phyloP scores from a whole-genome alignment of 37 sponge, comb jelly and placozoan genomes.

The Tethya wilhelma region DNA sequence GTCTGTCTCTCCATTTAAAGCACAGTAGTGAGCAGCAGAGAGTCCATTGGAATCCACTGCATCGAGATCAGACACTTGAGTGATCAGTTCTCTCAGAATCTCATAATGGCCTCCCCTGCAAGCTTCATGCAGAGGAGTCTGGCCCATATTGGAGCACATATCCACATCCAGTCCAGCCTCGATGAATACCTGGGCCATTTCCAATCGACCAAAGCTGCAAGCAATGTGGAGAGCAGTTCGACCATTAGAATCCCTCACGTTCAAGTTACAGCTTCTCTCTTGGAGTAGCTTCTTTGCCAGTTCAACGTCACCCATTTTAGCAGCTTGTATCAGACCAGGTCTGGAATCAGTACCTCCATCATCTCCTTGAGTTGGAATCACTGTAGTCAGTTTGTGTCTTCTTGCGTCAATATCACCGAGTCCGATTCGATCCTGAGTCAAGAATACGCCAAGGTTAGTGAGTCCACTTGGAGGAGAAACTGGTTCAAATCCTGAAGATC shows the following conservation, averaged over 20 bases:
- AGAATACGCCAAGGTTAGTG: neutral
- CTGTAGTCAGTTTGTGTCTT: neutral
- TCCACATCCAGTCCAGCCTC: constrained; percentile 46
- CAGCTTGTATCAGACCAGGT: constrained; percentile 3
- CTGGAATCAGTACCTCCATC: too few relatives aligned
- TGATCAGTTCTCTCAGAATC: constrained; percentile 42
- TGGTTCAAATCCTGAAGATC: neutral
- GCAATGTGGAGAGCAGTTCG: constrained; percentile 71
- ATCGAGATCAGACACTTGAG: constrained; percentile 57
- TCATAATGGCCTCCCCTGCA: constrained; percentile 69
- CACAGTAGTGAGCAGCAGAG: constrained; percentile 75
- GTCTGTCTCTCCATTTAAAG: constrained; percentile 69
- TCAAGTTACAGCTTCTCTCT: neutral
- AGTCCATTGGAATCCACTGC: constrained; percentile 50
- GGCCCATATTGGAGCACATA: constrained; percentile 29
- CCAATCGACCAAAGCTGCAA: constrained; percentile 53
- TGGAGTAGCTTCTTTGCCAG: neutral
- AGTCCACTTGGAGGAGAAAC: too few relatives aligned
- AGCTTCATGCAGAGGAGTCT: constrained; percentile 83
- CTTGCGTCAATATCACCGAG: neutral
- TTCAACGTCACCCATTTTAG: constrained; percentile 31
- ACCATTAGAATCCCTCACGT: constrained; percentile 9
- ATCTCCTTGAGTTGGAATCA: too few relatives aligned
- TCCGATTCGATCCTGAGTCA: neutral
- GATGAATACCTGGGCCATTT: constrained; percentile 49